Percentiles rank a stretch among this genome's conserved stretches.
These are phyloP conservation scores for Dipodomys ordii DNA, from an alignment of 2,113 vertebrate species.

Conservation along the genomic window DNA sequence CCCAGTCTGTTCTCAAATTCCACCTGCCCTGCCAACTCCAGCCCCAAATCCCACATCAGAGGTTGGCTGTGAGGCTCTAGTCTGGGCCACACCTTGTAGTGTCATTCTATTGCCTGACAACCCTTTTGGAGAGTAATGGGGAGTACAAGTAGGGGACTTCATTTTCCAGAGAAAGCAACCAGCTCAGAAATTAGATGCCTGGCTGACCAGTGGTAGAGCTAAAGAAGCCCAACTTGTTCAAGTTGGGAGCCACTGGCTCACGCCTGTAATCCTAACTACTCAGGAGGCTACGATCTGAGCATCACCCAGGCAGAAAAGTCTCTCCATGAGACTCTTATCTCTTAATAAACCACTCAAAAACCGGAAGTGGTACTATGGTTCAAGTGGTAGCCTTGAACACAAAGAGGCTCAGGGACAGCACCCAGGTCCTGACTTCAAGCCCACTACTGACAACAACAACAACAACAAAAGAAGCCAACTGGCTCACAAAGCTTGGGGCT, in stretches of 20 bases:
- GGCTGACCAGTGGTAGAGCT: background rate
- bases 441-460: too few relatives aligned
- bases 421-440: too few relatives aligned
- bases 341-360: too few relatives aligned
- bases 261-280: too few relatives aligned
- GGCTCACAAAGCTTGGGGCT: background rate
- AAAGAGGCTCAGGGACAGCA: too few relatives aligned
- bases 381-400: too few relatives aligned
- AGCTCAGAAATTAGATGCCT: background rate
- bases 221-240: background rate
- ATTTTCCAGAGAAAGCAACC: background rate
- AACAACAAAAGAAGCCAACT: background rate
- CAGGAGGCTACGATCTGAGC: too few relatives aligned
- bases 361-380: too few relatives aligned
- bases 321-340: too few relatives aligned
- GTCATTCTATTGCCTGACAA: rapidly evolving
- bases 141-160: background rate
- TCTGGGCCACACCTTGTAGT: background rate
- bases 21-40: background rate
- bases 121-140: conserved; percentile 4
- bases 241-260: too few relatives aligned
- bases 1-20: too few relatives aligned
- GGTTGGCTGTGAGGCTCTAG: background rate
- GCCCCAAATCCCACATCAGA: background rate
- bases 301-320: too few relatives aligned